These are phyloP conservation scores for Chionoecetes opilio DNA, from an alignment of 1,140 invertebrate genomes.

Conservation along the genomic window DNA sequence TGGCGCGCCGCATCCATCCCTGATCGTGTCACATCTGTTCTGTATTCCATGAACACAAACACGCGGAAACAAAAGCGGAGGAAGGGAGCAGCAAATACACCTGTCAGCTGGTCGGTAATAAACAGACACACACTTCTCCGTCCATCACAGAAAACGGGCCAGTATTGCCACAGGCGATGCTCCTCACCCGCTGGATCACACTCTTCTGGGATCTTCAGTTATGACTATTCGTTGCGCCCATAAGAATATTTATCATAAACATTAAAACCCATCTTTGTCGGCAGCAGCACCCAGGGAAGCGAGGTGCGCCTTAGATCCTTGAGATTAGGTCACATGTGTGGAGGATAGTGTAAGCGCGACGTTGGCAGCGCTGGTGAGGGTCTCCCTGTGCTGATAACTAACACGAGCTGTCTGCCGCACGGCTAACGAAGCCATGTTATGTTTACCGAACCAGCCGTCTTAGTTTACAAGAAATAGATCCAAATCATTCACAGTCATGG, in stretches of 20 bases:
- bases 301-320: background rate
- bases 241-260: background rate
- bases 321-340: constrained; percentile 6
- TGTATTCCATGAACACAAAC: constrained; percentile 77
- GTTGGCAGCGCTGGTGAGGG: constrained; percentile 65
- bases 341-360: constrained; percentile 20
- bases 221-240: background rate
- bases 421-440: constrained; percentile 78
- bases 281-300: background rate
- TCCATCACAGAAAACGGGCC: constrained; percentile 77
- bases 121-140: constrained; percentile 80
- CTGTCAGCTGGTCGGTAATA: constrained; percentile 77
- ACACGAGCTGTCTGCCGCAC: constrained; percentile 75
- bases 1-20: constrained; percentile 58
- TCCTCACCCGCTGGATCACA: background rate
- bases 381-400: constrained; percentile 79
- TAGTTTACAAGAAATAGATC: constrained; percentile 77
- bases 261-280: background rate
- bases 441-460: constrained; percentile 75
- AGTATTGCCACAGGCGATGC: constrained; percentile 64
- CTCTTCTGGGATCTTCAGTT: constrained; percentile 19
- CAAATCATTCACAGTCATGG: constrained; percentile 72
- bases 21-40: constrained; percentile 66
- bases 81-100: constrained; percentile 78
- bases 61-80: constrained; percentile 77